Base-by-base conservation (phyloP, 2,113 vertebrate species). In the Chaenogobius annularis region DNA sequence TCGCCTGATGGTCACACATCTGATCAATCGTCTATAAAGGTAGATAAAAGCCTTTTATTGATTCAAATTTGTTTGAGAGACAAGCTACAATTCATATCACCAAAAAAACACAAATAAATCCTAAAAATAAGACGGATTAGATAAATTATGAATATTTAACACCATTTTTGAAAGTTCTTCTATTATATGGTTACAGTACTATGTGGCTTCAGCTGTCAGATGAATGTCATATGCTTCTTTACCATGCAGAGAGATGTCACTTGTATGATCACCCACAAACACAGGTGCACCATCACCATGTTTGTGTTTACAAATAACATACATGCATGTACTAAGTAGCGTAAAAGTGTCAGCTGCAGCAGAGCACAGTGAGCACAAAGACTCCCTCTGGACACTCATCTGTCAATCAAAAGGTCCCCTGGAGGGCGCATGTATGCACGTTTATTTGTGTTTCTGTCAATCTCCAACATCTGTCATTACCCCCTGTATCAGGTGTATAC, bases 361-460 rank as follows among this genome's bases (percentile, higher is more conserved):
- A 67, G 72, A 77, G 68, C 76, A 66, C 72, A 35, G 7, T 75
- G 73, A 83, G 85, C 69, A 80, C 74, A 87, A 82, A 85, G 65
- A 74, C 70, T 80, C 77, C 81, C 66, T 73, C 71, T 40, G 47
- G 73, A 80, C 74, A 84, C 68, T 69, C 66, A 81, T 69, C 76
- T 35, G 31, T 88, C 88, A 87, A 76, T 88, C 85, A 87, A 75
- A 75, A 40, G 0, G 78, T 78, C 83, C 80, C 72, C 5, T 69
- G 56, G 69, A 4, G 69, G 15, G 22, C 44, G 22, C 23, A 54
- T 44, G 68, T 40, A 64, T 77, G 74, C 75, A 70, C 40, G 66
- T 78, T 83, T 81, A 75, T 85, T 81, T 68, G 86, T 85, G 75
- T 43, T 75, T 67, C 68, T 84, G 85, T 87, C 89, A 87, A 70